phyloP scores from a whole-genome alignment of 2,888 invertebrate genomes.

The Melieria picta region DNA sequence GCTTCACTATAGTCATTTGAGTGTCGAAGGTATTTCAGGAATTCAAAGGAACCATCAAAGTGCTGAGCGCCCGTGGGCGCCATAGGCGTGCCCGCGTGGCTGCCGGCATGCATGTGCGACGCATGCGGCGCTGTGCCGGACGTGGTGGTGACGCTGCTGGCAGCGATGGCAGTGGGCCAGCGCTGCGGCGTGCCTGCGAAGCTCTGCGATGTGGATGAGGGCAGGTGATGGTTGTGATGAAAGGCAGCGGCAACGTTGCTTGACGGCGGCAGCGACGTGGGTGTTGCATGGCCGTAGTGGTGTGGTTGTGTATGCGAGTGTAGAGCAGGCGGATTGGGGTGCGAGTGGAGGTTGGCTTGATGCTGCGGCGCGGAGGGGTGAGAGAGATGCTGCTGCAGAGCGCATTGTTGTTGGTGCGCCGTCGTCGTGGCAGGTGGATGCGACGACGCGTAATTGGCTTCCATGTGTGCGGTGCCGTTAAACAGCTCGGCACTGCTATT shows the following conservation, averaged over 20 bases:
- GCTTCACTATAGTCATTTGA: conserved; percentile 57
- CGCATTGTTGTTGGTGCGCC: conserved; percentile 35
- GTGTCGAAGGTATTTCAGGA: conserved; percentile 64
- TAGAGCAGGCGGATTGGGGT: conserved; percentile 19
- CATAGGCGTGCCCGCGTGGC: conserved; percentile 28
- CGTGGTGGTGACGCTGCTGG: conserved; percentile 19
- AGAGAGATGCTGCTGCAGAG: conserved; percentile 38
- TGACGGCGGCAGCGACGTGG: conserved; percentile 10
- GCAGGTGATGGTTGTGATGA: conserved; percentile 20
- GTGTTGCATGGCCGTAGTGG: conserved; percentile 31
- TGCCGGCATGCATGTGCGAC: conserved; percentile 25
- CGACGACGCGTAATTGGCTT: conserved; percentile 11
- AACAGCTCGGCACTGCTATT: neutral
- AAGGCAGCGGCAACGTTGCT: conserved; percentile 8
- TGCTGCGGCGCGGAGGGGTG: conserved; percentile 35
- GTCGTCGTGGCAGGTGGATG: conserved; percentile 4
- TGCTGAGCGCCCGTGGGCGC: conserved; percentile 49
- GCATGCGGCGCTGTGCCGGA: conserved; percentile 45
- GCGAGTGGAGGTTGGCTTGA: conserved; percentile 27
- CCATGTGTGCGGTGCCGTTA: neutral
- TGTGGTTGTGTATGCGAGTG: conserved; percentile 25
- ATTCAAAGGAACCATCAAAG: conserved; percentile 65
- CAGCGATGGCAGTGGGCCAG: conserved; percentile 20
- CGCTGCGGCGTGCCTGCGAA: conserved; percentile 29
- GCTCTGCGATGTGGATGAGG: conserved; percentile 19